Conservation (phyloP, 2,888 invertebrate species). For the Melikaiella ostensackeni region DNA sequence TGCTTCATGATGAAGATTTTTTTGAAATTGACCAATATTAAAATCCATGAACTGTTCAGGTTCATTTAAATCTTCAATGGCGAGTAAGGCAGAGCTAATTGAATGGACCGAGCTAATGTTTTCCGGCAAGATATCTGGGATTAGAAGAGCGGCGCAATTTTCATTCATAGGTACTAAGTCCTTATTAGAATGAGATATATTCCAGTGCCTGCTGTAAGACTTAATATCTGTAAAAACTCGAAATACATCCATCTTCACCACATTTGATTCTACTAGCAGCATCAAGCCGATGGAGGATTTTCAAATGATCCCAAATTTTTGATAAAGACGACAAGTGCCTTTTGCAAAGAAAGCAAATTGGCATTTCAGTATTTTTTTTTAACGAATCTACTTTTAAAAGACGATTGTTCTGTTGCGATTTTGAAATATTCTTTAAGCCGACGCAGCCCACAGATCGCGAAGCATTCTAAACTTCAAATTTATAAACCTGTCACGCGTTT, state of each 20-base stretch:
- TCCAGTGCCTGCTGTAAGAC: neutral
- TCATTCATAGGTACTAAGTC: neutral
- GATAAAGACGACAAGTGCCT: neutral
- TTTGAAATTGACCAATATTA: neutral
- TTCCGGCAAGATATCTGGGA: neutral
- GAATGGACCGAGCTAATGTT: neutral
- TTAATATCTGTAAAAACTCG: neutral
- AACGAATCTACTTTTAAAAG: neutral
- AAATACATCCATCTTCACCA: conserved; percentile 6
- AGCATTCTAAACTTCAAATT: too few species aligned
- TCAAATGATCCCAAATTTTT: neutral
- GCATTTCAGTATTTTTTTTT: neutral
- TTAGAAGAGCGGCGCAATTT: neutral
- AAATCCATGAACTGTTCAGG: neutral
- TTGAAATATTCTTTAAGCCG: too few species aligned
- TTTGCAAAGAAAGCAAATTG: neutral
- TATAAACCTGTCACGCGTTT: too few species aligned
- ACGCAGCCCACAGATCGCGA: too few species aligned
- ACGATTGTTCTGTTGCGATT: too few species aligned
- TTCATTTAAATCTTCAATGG: neutral
- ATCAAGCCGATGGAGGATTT: neutral
- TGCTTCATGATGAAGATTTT: neutral
- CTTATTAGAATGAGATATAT: neutral
- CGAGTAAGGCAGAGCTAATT: neutral
- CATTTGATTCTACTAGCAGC: neutral